Evolutionary conservation across 2,113 vertebrate species (phyloP).

Genomic region (Siphamia tubifer): DNA sequence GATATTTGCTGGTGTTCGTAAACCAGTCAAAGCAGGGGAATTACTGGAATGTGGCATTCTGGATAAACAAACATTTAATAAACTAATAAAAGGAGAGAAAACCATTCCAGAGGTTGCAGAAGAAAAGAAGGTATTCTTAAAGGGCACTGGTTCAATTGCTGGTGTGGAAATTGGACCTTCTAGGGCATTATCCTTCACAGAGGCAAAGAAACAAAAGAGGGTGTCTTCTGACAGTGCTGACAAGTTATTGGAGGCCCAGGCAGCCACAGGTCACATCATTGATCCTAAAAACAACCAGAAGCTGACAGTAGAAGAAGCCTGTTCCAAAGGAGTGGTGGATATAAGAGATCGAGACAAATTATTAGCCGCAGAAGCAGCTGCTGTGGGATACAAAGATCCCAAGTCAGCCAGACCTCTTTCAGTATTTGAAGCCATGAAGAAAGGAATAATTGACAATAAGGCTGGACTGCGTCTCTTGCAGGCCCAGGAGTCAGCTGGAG

Average conservation of each 20-base stretch:
- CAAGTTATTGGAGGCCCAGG: constrained; percentile 86
- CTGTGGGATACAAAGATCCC: constrained; percentile 86
- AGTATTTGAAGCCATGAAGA: constrained; percentile 86
- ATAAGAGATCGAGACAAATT: constrained; percentile 83
- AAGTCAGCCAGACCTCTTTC: constrained; percentile 83
- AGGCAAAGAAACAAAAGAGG: constrained; percentile 85
- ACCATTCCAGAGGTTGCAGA: constrained; percentile 82
- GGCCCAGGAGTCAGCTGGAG: constrained; percentile 87
- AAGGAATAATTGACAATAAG: constrained; percentile 82
- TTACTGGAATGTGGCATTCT: constrained; percentile 86
- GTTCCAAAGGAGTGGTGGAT: constrained; percentile 85
- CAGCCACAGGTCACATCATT: constrained; percentile 81
- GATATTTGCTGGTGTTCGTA: constrained; percentile 85
- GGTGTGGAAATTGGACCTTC: not conserved
- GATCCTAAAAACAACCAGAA: constrained; percentile 87
- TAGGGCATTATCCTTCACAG: constrained; percentile 84
- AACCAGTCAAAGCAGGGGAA: constrained; percentile 87
- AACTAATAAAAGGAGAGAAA: constrained; percentile 82
- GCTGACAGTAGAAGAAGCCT: constrained; percentile 88
- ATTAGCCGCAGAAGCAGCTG: constrained; percentile 85
- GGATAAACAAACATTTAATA: constrained; percentile 81
- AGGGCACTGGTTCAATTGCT: constrained; percentile 63
- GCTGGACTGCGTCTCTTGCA: constrained; percentile 84
- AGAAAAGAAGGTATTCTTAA: constrained; percentile 85
- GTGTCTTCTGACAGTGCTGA: constrained; percentile 81